These are phyloP conservation scores for Rhagologus leucostigma DNA, from an alignment of 2,113 vertebrate species.

Conservation along the genomic window DNA sequence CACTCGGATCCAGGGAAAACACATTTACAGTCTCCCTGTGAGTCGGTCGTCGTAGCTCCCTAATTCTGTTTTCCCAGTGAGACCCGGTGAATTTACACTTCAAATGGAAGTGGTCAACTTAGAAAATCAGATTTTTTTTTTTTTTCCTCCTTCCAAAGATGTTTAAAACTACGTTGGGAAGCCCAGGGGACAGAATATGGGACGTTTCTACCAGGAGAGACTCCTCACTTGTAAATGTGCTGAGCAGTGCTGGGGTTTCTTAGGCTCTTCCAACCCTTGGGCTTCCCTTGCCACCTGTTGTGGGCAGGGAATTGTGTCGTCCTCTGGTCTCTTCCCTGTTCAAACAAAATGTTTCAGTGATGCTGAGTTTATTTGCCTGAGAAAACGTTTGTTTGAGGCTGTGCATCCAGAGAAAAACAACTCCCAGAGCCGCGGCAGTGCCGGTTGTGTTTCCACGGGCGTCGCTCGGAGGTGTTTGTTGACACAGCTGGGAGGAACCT, in stretches of 20 bases:
- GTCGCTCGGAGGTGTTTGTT: background rate
- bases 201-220: background rate
- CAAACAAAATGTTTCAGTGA: background rate
- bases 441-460: accelerated
- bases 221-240: accelerated
- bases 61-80: background rate
- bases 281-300: accelerated
- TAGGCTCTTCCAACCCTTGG: accelerated
- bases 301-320: background rate
- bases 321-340: background rate
- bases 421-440: accelerated
- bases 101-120: background rate
- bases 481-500: background rate
- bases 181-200: background rate
- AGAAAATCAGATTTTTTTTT: background rate
- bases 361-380: background rate
- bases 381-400: background rate
- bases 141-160: background rate
- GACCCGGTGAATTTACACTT: background rate
- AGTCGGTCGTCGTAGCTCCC: accelerated
- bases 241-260: background rate
- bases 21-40: background rate
- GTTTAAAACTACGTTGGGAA: background rate
- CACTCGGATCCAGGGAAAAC: background rate
- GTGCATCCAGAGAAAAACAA: background rate